A percentile compares a stretch with the other conserved stretches of the same genome.
Evolutionary conservation across 2,113 vertebrate genomes (phyloP).

Genomic region (Taxidea taxus): DNA sequence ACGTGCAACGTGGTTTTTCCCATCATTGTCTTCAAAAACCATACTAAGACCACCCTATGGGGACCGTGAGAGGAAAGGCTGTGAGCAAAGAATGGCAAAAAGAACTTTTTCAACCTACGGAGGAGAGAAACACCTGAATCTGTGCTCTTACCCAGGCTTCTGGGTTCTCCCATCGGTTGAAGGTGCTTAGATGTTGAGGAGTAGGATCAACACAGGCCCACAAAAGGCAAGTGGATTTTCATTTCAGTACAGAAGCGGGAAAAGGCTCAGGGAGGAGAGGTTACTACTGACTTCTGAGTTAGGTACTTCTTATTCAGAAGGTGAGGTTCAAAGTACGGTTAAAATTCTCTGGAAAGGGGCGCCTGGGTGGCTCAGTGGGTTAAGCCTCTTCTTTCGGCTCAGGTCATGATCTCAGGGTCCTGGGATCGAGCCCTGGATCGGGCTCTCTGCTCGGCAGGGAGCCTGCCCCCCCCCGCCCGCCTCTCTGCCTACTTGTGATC

Average conservation of each 20-base stretch:
- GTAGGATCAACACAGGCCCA: background rate
- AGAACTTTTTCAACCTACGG: background rate
- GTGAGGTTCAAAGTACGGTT: background rate
- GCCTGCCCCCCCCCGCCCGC: too few relatives aligned
- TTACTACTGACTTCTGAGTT: background rate
- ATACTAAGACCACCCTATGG: background rate
- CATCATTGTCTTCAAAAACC: background rate
- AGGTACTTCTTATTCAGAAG: background rate
- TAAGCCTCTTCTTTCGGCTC: too few relatives aligned
- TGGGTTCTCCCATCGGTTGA: background rate
- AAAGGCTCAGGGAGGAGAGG: background rate
- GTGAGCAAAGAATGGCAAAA: background rate
- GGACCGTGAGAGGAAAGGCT: background rate
- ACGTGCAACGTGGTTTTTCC: background rate
- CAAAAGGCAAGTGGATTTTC: background rate
- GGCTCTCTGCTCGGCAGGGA: too few relatives aligned
- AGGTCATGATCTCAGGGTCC: too few relatives aligned
- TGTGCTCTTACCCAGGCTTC: background rate
- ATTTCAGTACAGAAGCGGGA: background rate
- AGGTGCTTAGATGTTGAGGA: background rate
- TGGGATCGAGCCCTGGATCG: too few relatives aligned
- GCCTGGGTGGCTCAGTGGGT: too few relatives aligned
- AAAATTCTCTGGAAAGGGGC: background rate
- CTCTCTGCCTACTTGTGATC: too few relatives aligned
- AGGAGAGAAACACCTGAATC: background rate